Base-by-base conservation (phyloP, 2,113 vertebrate species). In the Stictonetta naevosa region DNA sequence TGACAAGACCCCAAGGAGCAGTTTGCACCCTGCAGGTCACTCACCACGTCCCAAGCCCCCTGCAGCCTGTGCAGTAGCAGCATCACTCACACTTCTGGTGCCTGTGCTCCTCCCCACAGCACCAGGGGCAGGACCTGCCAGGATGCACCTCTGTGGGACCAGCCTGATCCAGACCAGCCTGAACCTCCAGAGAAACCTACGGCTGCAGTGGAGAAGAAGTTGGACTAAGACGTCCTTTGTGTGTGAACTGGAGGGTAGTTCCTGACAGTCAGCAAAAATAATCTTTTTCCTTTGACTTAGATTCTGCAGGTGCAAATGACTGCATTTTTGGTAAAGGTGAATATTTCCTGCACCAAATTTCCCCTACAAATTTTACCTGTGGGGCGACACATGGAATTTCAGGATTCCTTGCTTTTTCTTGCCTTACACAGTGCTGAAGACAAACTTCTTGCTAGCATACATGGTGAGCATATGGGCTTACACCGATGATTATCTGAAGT, bases 301-400 rank as follows among this genome's bases (percentile, higher is more conserved):
- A 56, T 23, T 81, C 48, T 86, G 42, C 56, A 69, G 60, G 60
- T 88, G 64, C 38, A 73, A 68, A 31, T 18, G 50, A 92, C 0
- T 60, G 48, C 19, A 28, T 50, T 90, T 93, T 81, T 66, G 8
- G 26, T 67, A 29, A 82, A 89, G 33, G 31, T 60, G 53, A 91
- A n/a, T 11, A 48, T 64, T 76, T 82, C 38, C 6, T 18, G 58
- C 68, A 21, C 38, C 67, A 52, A 80, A 83, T 22, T 74, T 50
- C 28, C 17, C 44, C 48, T 34, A 68, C 42, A 67, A 31, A 31
- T 50, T 14, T 74, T 63, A 31, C 79, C 38, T 62, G 21, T 0
- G 11, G 33, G 42, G 58, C 10, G 52, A 19, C 9, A 25, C 0
- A 0, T 1, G 3, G 13, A 22, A 75, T 68, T 78, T 74, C 72